Evolutionary conservation across 1,140 invertebrate species (phyloP).

Genomic region (Paramacrobiotus metropolitanus): DNA sequence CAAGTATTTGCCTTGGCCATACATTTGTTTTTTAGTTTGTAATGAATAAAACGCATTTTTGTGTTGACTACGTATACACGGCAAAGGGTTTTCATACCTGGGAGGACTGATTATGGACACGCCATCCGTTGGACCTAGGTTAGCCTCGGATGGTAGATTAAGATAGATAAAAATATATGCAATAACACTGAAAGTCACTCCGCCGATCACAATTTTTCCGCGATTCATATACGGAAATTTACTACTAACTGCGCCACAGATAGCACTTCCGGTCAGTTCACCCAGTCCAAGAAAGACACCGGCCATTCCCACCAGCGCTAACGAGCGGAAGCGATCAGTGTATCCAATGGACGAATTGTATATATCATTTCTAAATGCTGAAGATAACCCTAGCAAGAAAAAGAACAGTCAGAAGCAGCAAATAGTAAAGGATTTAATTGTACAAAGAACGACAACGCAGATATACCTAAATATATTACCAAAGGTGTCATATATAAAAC

Average conservation of each 20-base stretch:
- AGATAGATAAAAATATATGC: not conserved
- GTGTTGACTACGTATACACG: too few relatives aligned
- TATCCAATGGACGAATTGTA: not conserved
- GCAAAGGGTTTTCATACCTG: too few relatives aligned
- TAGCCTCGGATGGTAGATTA: not conserved
- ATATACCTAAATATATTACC: not conserved
- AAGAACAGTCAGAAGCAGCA: not conserved
- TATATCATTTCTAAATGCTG: not conserved
- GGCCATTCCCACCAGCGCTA: not conserved
- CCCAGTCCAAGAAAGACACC: not conserved
- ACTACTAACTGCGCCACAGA: not conserved
- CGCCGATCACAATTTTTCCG: not conserved
- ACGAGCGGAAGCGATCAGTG: not conserved
- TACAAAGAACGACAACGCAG: not conserved
- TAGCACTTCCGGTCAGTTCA: not conserved
- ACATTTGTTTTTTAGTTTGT: too few relatives aligned
- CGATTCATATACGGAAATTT: not conserved
- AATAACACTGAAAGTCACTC: not conserved
- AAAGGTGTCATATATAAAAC: not conserved
- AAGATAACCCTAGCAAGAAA: not conserved
- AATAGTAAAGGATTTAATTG: not conserved
- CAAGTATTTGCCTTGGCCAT: too few relatives aligned
- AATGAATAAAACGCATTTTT: too few relatives aligned
- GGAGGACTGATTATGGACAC: not conserved
- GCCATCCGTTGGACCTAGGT: not conserved